These are phyloP conservation scores for Acropternis orthonyx DNA, from an alignment of 2,797 vertebrate genomes.

Conservation along the genomic window DNA sequence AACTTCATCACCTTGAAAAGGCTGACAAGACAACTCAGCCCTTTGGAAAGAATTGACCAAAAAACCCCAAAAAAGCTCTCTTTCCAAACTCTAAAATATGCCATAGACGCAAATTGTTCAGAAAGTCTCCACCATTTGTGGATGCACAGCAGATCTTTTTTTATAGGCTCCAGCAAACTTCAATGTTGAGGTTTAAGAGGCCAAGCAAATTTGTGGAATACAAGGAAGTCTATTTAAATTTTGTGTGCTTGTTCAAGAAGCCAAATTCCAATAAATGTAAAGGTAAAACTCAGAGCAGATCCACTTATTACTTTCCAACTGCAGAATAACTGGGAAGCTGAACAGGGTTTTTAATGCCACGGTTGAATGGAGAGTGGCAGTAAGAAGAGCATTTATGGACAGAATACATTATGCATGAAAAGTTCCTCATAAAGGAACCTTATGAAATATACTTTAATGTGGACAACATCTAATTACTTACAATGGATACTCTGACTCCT, in stretches of 20 bases:
- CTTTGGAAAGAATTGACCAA: background rate
- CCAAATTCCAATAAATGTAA: background rate
- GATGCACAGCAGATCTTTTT: background rate
- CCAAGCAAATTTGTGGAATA: background rate
- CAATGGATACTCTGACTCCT: constrained; percentile 87
- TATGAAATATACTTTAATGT: background rate
- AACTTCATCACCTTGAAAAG: background rate
- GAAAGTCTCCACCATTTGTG: background rate
- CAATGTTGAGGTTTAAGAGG: background rate
- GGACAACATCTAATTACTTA: constrained; percentile 73
- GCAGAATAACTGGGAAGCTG: background rate
- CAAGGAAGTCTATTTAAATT: background rate
- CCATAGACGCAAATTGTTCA: background rate
- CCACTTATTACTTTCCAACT: background rate
- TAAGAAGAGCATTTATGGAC: background rate
- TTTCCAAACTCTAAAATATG: background rate
- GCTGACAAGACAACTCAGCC: background rate
- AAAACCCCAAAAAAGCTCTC: background rate
- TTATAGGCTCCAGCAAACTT: background rate
- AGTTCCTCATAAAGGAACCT: background rate
- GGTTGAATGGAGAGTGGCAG: background rate
- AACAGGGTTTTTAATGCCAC: background rate
- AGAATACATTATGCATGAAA: background rate
- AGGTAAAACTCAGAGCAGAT: background rate
- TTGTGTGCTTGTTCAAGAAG: background rate